Base-by-base conservation (phyloP, 2,888 invertebrate genomes). In the Lepetodrilus schrolli region DNA sequence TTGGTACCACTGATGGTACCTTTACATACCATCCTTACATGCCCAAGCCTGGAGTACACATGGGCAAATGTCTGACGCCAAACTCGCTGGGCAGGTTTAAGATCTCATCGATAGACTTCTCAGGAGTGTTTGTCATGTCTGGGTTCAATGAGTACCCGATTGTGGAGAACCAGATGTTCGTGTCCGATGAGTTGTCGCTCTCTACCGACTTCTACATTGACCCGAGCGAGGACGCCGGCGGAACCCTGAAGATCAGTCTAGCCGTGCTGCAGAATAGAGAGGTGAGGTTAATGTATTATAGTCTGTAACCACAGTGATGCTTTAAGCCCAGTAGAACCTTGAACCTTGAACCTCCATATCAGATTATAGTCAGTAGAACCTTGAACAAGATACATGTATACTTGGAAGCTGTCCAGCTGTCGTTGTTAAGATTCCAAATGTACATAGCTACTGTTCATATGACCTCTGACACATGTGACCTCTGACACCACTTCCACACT, bases 181-280 rank as follows among this genome's bases (percentile, higher is more conserved):
- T 83, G 21, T 82, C 82, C n/a, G 82, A 83, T 65, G 74, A 75
- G 36, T 65, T 73, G 10, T 78, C 81, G 0, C 38, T 85, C 1
- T 76, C 94, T 0, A 91, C 96, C 70, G 93, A 93, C 78, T 95
- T 96, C 86, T 92, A 93, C 73, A 92, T 96, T 10, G 93, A 94
- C 43, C 93, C 94, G 74, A 93, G 94, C 26, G 92, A 93, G 74
- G 96, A 96, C 85, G 94, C 95, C 37, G 96, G 96, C 0, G 96
- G 96, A 0, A 95, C 95, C 4, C 73, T 87, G 5, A 79, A 77
- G 58, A 50, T 81, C 1, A 47, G 48, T 7, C 47, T 78, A 4
- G 17, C 48, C 8, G 70, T 73, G 23, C 48, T 66, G 20, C 10
- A 66, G n/a, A 48, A 26, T 58, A 17, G 65, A 7, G n/a, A 17